Evolutionary conservation across 2,113 vertebrate genomes (phyloP).

Genomic region (Chloebia gouldiae): DNA sequence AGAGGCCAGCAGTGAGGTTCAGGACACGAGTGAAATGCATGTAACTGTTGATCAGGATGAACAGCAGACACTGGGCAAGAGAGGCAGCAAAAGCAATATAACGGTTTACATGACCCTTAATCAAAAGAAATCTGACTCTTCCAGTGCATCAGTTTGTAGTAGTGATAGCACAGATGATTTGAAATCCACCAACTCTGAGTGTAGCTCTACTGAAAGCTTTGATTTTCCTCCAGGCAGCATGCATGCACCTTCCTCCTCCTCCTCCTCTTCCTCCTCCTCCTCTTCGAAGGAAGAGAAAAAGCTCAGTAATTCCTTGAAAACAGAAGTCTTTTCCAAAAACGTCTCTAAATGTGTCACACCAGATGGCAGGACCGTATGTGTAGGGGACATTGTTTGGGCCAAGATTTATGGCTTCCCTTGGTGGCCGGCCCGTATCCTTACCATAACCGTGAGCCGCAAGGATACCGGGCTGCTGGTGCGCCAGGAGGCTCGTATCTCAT

Average conservation of each 20-base stretch:
- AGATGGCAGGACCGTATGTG: constrained; percentile 93
- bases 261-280: constrained; percentile 72
- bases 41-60: constrained; percentile 82
- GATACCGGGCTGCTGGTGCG: constrained; percentile 89
- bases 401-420: constrained; percentile 99
- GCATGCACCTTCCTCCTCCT: constrained; percentile 78
- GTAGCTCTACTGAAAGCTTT: constrained; percentile 91
- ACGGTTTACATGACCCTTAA: constrained; percentile 89
- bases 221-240: constrained; percentile 87
- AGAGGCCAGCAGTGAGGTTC: constrained; percentile 80
- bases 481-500: constrained; percentile 95
- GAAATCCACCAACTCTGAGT: constrained; percentile 91
- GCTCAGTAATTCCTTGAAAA: constrained; percentile 88
- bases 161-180: constrained; percentile 88
- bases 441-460: constrained; percentile 91
- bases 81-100: constrained; percentile 84
- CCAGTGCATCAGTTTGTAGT: constrained; percentile 87
- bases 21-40: constrained; percentile 78
- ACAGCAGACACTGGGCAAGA: constrained; percentile 78
- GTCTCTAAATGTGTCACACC: constrained; percentile 91
- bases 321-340: constrained; percentile 92
- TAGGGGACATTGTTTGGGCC: constrained; percentile 99
- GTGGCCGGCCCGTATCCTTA: constrained; percentile 96
- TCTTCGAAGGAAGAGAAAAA: constrained; percentile 87
- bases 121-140: constrained; percentile 85